Conservation (phyloP, 2,113 vertebrate genomes). For the Podocnemis expansa region DNA sequence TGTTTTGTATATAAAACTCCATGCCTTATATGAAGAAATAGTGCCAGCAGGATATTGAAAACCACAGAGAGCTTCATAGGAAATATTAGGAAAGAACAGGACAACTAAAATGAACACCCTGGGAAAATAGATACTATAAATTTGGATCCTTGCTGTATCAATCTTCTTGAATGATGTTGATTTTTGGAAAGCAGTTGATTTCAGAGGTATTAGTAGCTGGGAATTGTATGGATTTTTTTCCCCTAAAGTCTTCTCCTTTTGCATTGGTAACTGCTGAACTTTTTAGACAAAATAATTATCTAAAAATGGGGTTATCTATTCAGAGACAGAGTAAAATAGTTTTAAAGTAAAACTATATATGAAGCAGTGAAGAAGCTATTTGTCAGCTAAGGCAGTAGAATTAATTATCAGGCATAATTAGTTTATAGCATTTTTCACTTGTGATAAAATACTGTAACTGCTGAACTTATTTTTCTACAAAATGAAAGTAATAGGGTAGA, state of each 20-base stretch:
- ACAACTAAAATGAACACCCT: slow-evolving; percentile 49
- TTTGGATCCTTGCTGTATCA: slow-evolving; percentile 51
- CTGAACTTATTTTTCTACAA: background rate
- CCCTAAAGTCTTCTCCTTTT: slow-evolving; percentile 36
- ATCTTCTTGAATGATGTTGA: slow-evolving; percentile 14
- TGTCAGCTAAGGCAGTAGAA: background rate
- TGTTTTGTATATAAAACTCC: slow-evolving; percentile 33
- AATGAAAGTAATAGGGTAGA: background rate
- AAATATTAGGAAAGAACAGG: slow-evolving; percentile 57
- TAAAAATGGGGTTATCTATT: slow-evolving; percentile 27
- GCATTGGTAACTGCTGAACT: background rate
- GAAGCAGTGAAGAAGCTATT: background rate
- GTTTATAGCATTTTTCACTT: background rate
- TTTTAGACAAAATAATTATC: slow-evolving; percentile 21
- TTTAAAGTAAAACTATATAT: slow-evolving; percentile 14
- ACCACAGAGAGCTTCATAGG: slow-evolving; percentile 54
- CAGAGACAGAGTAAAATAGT: slow-evolving; percentile 34
- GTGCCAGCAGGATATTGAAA: slow-evolving; percentile 59
- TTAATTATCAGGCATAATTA: slow-evolving; percentile 21
- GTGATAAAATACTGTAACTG: background rate
- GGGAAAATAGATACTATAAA: slow-evolving; percentile 52
- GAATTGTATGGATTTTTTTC: slow-evolving; percentile 47
- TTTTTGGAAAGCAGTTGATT: slow-evolving; percentile 45
- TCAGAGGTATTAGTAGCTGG: background rate
- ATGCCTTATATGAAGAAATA: slow-evolving; percentile 50